phyloP scores from a whole-genome alignment of 2,888 invertebrate genomes.

The Choreutis nemorana region DNA sequence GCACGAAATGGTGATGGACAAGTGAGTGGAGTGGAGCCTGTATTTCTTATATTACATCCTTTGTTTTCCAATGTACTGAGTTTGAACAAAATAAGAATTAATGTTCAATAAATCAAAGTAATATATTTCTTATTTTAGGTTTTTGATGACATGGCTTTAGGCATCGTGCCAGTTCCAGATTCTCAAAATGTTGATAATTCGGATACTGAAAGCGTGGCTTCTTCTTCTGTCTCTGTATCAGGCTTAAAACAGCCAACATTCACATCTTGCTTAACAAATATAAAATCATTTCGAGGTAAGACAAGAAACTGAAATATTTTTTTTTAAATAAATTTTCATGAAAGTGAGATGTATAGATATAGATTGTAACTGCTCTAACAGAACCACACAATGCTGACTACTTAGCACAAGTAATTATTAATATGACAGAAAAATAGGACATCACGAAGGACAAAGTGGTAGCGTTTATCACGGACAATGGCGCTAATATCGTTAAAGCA shows the following conservation, averaged over 20 bases:
- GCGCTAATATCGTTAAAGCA: slow-evolving; percentile 3
- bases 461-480: slow-evolving; percentile 2
- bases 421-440: no score
- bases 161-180: slow-evolving; percentile 9
- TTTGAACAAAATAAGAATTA: slow-evolving; percentile 7
- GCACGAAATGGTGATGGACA: slow-evolving; percentile 12
- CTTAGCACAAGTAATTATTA: no score
- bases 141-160: slow-evolving; percentile 5
- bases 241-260: slow-evolving; percentile 7
- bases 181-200: slow-evolving; percentile 10
- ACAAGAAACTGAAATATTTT: no score
- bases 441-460: slow-evolving; percentile 1
- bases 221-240: slow-evolving; percentile 11
- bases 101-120: slow-evolving; percentile 7
- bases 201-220: slow-evolving; percentile 13
- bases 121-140: slow-evolving; percentile 1
- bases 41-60: slow-evolving; percentile 7
- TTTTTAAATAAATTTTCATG: no score
- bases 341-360: not conserved
- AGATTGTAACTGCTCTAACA: slow-evolving; percentile 1
- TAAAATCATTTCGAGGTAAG: not conserved
- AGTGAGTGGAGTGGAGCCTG: slow-evolving; percentile 8
- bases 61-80: slow-evolving; percentile 7
- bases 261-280: slow-evolving; percentile 1
- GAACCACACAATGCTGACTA: slow-evolving; percentile 4